Evolutionary conservation across 2,113 vertebrate genomes (phyloP).

Genomic region (Fulica atra): DNA sequence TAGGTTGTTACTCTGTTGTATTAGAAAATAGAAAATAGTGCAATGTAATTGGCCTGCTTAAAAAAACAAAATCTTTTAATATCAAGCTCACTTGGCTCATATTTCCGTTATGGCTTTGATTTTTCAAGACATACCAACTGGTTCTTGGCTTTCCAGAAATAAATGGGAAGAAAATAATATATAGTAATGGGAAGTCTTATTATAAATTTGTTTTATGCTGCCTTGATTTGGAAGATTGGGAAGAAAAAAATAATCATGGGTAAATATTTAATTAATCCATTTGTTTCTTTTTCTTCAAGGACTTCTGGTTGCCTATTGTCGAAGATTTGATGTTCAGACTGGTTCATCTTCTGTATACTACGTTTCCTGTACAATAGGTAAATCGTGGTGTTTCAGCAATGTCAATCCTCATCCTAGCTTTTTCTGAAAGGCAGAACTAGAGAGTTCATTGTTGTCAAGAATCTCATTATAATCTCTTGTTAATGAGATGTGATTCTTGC

Average conservation of each 20-base stretch:
- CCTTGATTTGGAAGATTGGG: neutral
- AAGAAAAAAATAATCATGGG: neutral
- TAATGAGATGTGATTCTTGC: neutral
- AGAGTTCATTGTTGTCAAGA: neutral
- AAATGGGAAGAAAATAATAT: neutral
- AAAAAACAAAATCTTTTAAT: neutral
- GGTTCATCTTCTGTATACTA: constrained; percentile 87
- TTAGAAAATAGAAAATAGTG: neutral
- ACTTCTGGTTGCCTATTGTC: constrained; percentile 92
- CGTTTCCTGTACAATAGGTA: constrained; percentile 87
- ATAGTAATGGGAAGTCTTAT: neutral
- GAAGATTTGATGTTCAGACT: constrained; percentile 92
- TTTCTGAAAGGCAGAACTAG: neutral
- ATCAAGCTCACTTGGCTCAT: neutral
- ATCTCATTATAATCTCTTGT: neutral
- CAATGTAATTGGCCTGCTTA: neutral
- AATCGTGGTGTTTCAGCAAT: neutral
- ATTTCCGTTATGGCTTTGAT: neutral
- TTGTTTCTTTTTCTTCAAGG: constrained; percentile 72
- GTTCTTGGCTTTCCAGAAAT: neutral
- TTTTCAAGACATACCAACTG: neutral
- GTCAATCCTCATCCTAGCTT: neutral
- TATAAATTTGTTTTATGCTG: neutral
- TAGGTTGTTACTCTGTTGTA: neutral
- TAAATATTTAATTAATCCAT: neutral